These are phyloP conservation scores for Eremobia ochroleuca DNA, from an alignment of 2,888 invertebrate species.

Conservation along the genomic window DNA sequence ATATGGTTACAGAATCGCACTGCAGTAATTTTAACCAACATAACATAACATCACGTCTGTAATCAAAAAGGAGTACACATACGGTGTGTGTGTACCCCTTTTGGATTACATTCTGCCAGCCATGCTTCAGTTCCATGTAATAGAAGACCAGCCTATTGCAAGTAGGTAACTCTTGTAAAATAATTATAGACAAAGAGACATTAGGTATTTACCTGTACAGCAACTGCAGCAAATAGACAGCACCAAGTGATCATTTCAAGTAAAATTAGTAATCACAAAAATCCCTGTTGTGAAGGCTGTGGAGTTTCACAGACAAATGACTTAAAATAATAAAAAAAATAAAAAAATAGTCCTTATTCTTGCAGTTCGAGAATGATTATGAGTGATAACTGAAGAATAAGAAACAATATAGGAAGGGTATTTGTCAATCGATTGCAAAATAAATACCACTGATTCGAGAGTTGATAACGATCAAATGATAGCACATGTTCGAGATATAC, in stretches of 20 bases:
- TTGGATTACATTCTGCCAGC: too few species aligned
- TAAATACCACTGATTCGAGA: neutral
- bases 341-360: neutral
- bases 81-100: too few species aligned
- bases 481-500: conserved; percentile 20
- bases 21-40: too few species aligned
- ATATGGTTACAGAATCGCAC: too few species aligned
- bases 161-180: neutral
- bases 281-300: too few species aligned
- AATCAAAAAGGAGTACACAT: too few species aligned
- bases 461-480: conserved; percentile 28
- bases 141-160: neutral
- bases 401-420: conserved; percentile 14
- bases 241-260: conserved; percentile 25
- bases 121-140: too few species aligned
- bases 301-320: too few species aligned
- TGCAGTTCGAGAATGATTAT: neutral
- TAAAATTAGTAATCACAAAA: neutral
- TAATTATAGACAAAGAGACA: neutral
- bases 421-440: conserved; percentile 5
- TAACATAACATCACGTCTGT: too few species aligned
- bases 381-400: neutral
- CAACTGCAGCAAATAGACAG: conserved; percentile 13
- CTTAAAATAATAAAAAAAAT: neutral
- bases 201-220: conserved; percentile 32